phyloP scores from a whole-genome alignment of 2,113 vertebrate species.

The Edolisoma coerulescens region DNA sequence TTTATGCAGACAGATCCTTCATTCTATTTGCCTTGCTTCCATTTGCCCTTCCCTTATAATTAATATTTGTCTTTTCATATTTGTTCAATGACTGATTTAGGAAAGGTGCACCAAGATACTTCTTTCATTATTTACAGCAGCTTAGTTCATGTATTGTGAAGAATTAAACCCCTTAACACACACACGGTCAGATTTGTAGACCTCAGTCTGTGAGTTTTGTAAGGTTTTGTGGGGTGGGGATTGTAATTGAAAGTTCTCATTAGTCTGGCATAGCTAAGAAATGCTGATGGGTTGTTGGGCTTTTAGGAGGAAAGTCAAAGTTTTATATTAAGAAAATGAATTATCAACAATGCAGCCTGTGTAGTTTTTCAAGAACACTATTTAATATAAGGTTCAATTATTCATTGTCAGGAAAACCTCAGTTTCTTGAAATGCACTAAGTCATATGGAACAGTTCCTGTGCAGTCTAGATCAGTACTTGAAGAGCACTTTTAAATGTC shows the following conservation, averaged over 20 bases:
- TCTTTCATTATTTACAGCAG: neutral
- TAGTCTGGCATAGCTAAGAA: neutral
- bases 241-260: neutral
- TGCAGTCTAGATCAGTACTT: neutral
- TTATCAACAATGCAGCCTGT: neutral
- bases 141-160: neutral
- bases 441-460: neutral
- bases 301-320: neutral
- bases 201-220: neutral
- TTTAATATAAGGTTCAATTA: neutral
- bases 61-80: slow-evolving; percentile 5
- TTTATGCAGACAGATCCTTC: neutral
- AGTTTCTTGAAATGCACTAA: neutral
- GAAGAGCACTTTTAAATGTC: neutral
- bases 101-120: neutral
- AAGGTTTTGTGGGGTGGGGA: neutral
- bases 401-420: neutral
- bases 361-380: neutral
- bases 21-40: neutral
- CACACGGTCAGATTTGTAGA: neutral
- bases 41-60: neutral
- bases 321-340: neutral
- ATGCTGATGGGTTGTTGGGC: neutral
- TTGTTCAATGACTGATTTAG: neutral
- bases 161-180: neutral